A percentile compares a stretch with the other conserved stretches of the same genome.
Evolutionary conservation across 92 coral and sea anemone genomes (phyloP).

Genomic region (Diadumene lineata): DNA sequence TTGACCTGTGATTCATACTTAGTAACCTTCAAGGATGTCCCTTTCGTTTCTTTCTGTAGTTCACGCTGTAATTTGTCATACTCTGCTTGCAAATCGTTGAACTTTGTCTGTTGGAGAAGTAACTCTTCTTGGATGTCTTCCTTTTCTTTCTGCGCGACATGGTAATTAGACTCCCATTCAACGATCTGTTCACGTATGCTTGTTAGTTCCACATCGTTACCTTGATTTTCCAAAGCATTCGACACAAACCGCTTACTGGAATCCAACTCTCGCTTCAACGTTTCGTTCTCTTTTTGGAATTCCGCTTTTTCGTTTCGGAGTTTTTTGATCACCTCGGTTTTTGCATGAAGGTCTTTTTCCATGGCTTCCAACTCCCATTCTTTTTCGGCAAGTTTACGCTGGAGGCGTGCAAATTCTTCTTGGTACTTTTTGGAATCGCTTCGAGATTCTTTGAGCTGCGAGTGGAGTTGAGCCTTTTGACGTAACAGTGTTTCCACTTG

Average conservation of each 20-base stretch:
- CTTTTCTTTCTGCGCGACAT: slow-evolving; percentile 86
- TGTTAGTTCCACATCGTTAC: slow-evolving; percentile 63
- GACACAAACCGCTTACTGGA: slow-evolving; percentile 81
- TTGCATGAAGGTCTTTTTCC: slow-evolving; percentile 75
- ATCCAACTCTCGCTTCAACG: slow-evolving; percentile 79
- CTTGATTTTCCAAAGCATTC: slow-evolving; percentile 47
- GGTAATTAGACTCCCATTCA: slow-evolving; percentile 90
- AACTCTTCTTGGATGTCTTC: slow-evolving; percentile 90
- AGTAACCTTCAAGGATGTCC: slow-evolving; percentile 75
- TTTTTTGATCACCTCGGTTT: slow-evolving; percentile 67
- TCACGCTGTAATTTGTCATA: slow-evolving; percentile 85
- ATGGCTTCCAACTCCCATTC: slow-evolving; percentile 88
- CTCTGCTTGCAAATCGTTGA: slow-evolving; percentile 83
- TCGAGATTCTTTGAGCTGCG: slow-evolving; percentile 87
- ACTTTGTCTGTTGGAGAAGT: slow-evolving; percentile 66
- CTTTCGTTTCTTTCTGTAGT: slow-evolving; percentile 82
- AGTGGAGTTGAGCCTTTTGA: slow-evolving; percentile 86
- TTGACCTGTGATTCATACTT: slow-evolving; percentile 92
- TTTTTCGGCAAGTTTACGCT: slow-evolving; percentile 90
- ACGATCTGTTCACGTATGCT: slow-evolving; percentile 83
- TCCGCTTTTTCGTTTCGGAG: slow-evolving; percentile 76
- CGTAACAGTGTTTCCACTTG: slow-evolving; percentile 90
- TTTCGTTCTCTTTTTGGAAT: slow-evolving; percentile 73
- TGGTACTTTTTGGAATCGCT: slow-evolving; percentile 81
- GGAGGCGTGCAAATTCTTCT: slow-evolving; percentile 79